phyloP scores from a whole-genome alignment of 2,113 vertebrate species.

The Indicator maculatus region DNA sequence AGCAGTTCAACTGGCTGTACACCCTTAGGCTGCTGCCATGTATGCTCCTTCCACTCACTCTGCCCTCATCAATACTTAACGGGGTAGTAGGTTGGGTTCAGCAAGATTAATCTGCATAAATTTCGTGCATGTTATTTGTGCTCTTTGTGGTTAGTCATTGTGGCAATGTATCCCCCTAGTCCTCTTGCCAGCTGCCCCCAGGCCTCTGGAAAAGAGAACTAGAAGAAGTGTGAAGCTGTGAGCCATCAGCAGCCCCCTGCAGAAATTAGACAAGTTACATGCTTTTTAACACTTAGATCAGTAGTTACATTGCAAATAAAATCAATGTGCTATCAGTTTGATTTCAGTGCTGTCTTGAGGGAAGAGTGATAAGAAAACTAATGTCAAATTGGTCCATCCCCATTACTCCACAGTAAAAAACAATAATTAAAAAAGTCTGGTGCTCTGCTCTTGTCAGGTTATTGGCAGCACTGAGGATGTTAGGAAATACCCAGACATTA shows the following conservation, averaged over 20 bases:
- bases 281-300: neutral
- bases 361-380: neutral
- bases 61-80: neutral
- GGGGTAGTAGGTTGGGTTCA: neutral
- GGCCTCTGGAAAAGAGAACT: neutral
- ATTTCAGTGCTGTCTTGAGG: neutral
- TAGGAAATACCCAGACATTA: neutral
- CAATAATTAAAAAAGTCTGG: neutral
- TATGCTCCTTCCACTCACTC: neutral
- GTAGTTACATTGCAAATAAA: neutral
- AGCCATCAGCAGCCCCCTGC: neutral
- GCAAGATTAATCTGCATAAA: neutral
- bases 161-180: neutral
- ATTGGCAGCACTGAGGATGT: neutral
- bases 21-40: neutral
- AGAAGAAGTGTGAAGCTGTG: neutral
- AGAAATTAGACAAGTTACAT: neutral
- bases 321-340: neutral
- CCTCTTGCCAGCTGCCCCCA: neutral
- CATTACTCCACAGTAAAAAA: neutral
- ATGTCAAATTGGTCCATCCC: neutral
- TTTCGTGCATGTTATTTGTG: neutral
- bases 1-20: neutral
- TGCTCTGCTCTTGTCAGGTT: neutral
- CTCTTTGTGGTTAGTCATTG: neutral